Base-by-base conservation (phyloP, 2,797 vertebrate species). In the Megaceryle alcyon region DNA sequence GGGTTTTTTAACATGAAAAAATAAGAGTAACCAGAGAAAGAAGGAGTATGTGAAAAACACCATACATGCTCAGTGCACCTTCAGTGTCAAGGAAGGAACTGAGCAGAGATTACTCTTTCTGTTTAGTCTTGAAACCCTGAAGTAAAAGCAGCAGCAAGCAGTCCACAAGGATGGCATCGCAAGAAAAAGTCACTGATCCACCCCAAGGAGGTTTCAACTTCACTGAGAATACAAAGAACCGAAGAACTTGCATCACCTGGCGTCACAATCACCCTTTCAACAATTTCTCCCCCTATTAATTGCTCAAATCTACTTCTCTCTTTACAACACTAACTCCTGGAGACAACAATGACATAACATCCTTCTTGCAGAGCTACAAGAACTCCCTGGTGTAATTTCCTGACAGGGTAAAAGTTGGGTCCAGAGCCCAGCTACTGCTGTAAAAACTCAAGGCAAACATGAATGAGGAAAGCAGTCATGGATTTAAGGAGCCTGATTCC, bases 131-230 rank as follows among this genome's bases (percentile, higher is more conserved):
- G n/a, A 68, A 69, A 73, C 61, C 31, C 76, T 31, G 46, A 48
- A 76, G 26, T 2, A 5, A 70, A 87, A 43, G 46, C 54, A 70
- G 73, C 81, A 65, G 21, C 35, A 44, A 73, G 35, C 46, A 35
- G 56, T 11, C 16, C 1, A 0, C 72, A 29, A 2, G 0, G 2
- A 69, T 0, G 4, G 59, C 29, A 6, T 2, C 25, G 26, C 51
- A 80, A 41, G 64, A 65, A 51, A 63, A 90, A 75, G 44, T 48
- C 63, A 57, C 33, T 0, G 1, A 35, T 31, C 28, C n/a, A 60
- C 53, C 21, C n/a, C 61, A 35, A 59, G 22, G 41, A 80, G 18
- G 33, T 33, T 1, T n/a, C 43, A 56, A 66, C 37, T 61, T 41
- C 51, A 76, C 46, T 35, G 39, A 43, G 65, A 71, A 75, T 2